Evolutionary conservation across 2,888 invertebrate genomes (phyloP).

Genomic region (Tetrapedia diversipes): DNA sequence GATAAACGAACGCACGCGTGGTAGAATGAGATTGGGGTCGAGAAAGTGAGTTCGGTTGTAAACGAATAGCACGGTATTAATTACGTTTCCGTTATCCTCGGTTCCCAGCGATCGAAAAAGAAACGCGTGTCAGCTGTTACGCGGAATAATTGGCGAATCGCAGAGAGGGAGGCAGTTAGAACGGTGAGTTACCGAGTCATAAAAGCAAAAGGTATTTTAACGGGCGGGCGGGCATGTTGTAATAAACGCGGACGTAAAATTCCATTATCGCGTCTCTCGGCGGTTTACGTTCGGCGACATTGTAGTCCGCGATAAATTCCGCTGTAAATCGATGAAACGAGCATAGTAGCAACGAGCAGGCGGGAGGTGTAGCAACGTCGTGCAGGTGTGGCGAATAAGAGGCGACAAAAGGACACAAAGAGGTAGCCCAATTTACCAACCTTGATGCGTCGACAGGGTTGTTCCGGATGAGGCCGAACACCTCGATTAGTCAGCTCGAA

Average conservation of each 20-base stretch:
- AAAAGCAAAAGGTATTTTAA: slow-evolving; percentile 53
- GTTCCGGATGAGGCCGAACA: slow-evolving; percentile 57
- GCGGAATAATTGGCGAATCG: slow-evolving; percentile 10
- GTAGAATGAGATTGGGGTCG: background rate
- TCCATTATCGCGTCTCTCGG: slow-evolving; percentile 45
- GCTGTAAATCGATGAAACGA: slow-evolving; percentile 4
- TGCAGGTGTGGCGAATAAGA: background rate
- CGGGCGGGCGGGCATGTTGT: slow-evolving; percentile 24
- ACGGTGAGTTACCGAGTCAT: slow-evolving; percentile 48
- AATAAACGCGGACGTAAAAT: slow-evolving; percentile 49
- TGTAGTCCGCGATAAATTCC: slow-evolving; percentile 39
- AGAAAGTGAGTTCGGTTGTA: background rate
- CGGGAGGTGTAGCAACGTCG: too few relatives aligned
- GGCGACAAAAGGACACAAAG: too few relatives aligned
- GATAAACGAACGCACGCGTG: background rate
- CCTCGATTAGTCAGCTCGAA: slow-evolving; percentile 29
- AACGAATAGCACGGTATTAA: slow-evolving; percentile 9
- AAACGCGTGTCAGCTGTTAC: background rate
- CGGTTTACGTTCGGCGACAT: slow-evolving; percentile 47
- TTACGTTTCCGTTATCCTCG: background rate
- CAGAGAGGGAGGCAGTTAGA: slow-evolving; percentile 10
- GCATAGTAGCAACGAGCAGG: background rate
- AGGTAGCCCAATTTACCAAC: slow-evolving; percentile 65
- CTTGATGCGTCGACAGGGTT: slow-evolving; percentile 81
- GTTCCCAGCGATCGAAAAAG: background rate